Evolutionary conservation across 1,140 invertebrate species (phyloP), one percentile per base, ranked within the genome.

Genomic region (Drosophila bipectinata): DNA sequence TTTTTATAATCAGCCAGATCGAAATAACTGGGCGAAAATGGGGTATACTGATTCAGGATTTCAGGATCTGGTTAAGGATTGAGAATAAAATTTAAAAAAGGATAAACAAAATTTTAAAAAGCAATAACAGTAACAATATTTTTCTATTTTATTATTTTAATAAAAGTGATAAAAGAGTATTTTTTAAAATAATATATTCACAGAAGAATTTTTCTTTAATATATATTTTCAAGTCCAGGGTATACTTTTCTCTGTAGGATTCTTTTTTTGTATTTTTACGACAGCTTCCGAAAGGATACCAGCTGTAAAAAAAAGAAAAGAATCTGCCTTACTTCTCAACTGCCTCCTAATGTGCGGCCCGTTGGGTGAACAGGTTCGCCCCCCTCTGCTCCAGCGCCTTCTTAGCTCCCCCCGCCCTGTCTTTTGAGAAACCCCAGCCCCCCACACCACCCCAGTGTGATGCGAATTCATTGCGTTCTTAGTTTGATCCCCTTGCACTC

Each of bases 1-100:
- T 87, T 87, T 87, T 83, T 87, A 87, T 85, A 87, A 68, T 62
- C 62, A 66, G 67, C 67, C 28, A 69, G 63, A 69, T 69, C 67
- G 63, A 69, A 69, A 69, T 57, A 69, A 39, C 51, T 49, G 67
- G 41, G 44, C 51, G 48, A 34, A 32, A 41, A 39, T 57, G 51
- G 67, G 63, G 67, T 69, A 69, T 69, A 64, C 60, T 39, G 59
- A 30, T 21, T 63, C 30, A 32, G 62, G 63, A 45, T 3, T 10
- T 9, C 1, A 10, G 2, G 21, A 21, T 21, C 1, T 21, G 21
- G 21, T 21, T 21, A 21, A 21, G 3, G 21, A 21, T 21, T 21
- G 2, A 21, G 1, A 21, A 21, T 21, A 21, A 21, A 2, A 21
- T 21, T 21, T 21, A 30, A 8, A 30, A 30, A 8, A 30, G 28